Evolutionary conservation across 2,888 invertebrate genomes (phyloP).

Genomic region (Dromius quadrimaculatus): DNA sequence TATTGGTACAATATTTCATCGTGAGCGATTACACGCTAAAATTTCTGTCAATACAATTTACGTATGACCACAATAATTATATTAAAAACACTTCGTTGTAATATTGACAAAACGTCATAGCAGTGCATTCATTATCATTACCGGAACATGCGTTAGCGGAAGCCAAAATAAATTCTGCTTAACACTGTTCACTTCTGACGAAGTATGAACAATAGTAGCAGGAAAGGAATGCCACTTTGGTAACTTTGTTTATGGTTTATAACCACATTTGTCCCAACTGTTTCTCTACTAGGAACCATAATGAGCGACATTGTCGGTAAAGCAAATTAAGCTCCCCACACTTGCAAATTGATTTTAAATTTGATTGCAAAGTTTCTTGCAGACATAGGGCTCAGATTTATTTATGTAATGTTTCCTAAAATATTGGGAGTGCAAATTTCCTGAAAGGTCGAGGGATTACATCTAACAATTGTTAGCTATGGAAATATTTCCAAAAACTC

Average conservation of each 20-base stretch:
- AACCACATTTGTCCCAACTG: not conserved
- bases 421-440: too few species aligned
- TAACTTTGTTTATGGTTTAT: not conserved
- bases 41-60: too few species aligned
- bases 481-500: too few species aligned
- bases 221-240: slow-evolving; percentile 3
- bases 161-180: slow-evolving; percentile 2
- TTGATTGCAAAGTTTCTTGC: too few species aligned
- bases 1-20: too few species aligned
- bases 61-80: too few species aligned
- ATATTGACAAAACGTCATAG: not conserved
- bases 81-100: too few species aligned
- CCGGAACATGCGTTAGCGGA: not conserved
- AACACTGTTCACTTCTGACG: not conserved
- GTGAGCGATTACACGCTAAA: too few species aligned
- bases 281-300: not conserved
- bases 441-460: too few species aligned
- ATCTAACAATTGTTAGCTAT: too few species aligned
- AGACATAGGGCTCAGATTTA: too few species aligned
- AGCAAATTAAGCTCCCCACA: not conserved
- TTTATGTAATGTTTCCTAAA: too few species aligned
- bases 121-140: not conserved
- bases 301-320: not conserved
- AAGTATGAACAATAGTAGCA: not conserved
- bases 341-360: slow-evolving; percentile 17